Evolutionary conservation across 1,140 invertebrate genomes (phyloP), one percentile per base, ranked within the genome.

Genomic region (Anadara kagoshimensis): DNA sequence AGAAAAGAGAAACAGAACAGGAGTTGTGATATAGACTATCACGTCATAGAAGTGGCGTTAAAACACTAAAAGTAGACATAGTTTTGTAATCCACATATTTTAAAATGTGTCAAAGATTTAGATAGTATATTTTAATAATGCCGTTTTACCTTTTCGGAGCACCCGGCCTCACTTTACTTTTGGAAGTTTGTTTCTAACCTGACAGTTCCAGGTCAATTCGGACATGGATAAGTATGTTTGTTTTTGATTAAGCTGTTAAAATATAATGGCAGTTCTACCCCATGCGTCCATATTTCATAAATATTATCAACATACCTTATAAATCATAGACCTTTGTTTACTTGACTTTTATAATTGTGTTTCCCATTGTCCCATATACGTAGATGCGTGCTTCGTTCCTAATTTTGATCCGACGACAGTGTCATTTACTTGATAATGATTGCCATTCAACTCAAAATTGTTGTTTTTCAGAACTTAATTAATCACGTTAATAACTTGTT

Each of bases 271-370:
- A 41, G 16, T 5, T 66, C 53, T n/a, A 29, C 4, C 8, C 54
- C 62, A 51, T 66, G 29, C 2, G n/a, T 59, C 62, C 53, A 73
- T 41, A 66, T 8, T 20, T 53, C 62, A 53, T 54, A 73, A n/a
- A 73, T 44, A 24, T 73, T 62, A 59, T 65, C 70, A 7, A 73
- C 63, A 51, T n/a, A 65, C 2, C 44, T n/a, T 8, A 51, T 66
- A 65, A 5, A 20, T 8, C 4, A 58, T 12, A 12, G 62, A 53
- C 59, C 49, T 29, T n/a, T 11, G 0, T 29, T 59, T 24, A 10
- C 5, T n/a, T 41, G 18, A 44, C 20, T 24, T 4, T 26, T 54
- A 47, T 29, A 65, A 26, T 49, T 12, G 26, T 18, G 44, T 47
- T 62, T 59, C 64, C 65, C 63, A 62, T 51, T 14, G 24, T 29